Evolutionary conservation across 2,888 invertebrate species (phyloP), one percentile per base, ranked within the genome.

Genomic region (Lacanobia oleracea): DNA sequence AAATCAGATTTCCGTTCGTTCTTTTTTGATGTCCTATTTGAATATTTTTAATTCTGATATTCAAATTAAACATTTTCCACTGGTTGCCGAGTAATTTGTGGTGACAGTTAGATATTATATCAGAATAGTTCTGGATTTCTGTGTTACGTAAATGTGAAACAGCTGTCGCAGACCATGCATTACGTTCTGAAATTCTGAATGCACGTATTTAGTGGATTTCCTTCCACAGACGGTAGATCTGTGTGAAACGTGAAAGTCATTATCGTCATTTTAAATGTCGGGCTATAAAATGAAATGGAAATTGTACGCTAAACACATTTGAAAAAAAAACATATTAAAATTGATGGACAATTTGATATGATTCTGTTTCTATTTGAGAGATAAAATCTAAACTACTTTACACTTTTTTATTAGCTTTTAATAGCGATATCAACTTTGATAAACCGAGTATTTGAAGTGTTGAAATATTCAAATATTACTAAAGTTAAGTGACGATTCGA

Each of bases 381-480:
- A 75, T 75, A 62, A 37, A 33, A 81, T 81, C 68, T 53, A n/a
- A 67, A 74, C 7, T 43, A 50, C 14, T 40, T 27, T 50, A 60
- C 40, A 57, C 27, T 23, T 51, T 63, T 75, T 27, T 51, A 40
- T 43, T 53, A 1, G 1, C 1, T 62, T 61, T 69, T 57, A 37
- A 53, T 65, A 62, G 40, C 51, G 27, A 48, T 67, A 43, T 43
- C 43, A 14, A 18, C 12, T 27, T 23, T 7, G 45, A 80, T 75
- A 81, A 70, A 57, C 12, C 0, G 10, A 43, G 21, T 14, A 48
- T 37, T 67, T 57, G 0, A 66, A n/a, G 40, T 48, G 14, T 50
- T 78, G 10, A 67, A 76, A 67, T 79, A 81, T 78, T 81, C 65
- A 81, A 81, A 59, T 59, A 76, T 70, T 61, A 81, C 54, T 5